phyloP scores from a whole-genome alignment of 2,113 vertebrate genomes.

The Sterrhoptilus dennistouni region DNA sequence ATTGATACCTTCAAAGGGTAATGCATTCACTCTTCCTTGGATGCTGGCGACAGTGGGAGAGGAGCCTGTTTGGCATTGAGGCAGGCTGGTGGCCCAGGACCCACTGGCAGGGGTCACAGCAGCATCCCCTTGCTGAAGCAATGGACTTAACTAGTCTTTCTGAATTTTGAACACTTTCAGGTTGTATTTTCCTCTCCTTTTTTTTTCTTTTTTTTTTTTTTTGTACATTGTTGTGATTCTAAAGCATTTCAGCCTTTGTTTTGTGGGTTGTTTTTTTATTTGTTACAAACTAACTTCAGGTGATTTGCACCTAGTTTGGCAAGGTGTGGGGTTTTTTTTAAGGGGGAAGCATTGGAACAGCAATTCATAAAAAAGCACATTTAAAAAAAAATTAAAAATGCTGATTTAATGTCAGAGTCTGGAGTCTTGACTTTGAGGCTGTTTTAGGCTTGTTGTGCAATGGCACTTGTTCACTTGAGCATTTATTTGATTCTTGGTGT shows the following conservation, averaged over 20 bases:
- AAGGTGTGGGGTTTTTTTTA: conserved; percentile 30
- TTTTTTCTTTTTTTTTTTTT: conserved; percentile 43
- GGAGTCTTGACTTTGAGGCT: conserved; percentile 40
- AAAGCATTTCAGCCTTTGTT: conserved; percentile 76
- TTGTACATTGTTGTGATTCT: conserved; percentile 78
- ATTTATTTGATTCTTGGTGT: not conserved
- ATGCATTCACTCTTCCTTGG: not conserved
- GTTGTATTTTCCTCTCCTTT: conserved; percentile 70
- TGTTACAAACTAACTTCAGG: conserved; percentile 68
- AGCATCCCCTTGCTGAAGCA: conserved; percentile 66
- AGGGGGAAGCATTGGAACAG: conserved; percentile 40
- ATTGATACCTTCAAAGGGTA: not conserved
- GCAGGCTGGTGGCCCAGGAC: conserved; percentile 58
- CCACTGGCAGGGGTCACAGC: conserved; percentile 51
- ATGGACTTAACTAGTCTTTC: conserved; percentile 75
- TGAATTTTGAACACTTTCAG: conserved; percentile 76
- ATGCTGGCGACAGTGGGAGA: not conserved
- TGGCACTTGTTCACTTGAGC: not conserved
- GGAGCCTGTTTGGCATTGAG: not conserved
- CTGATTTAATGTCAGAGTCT: conserved; percentile 53
- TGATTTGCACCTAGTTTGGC: conserved; percentile 49
- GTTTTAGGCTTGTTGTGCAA: not conserved
- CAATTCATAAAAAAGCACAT: conserved; percentile 61
- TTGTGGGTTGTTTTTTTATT: conserved; percentile 28
- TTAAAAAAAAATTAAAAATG: conserved; percentile 70